Evolutionary conservation across 2,888 invertebrate genomes (phyloP).

Genomic region (Hirtodrosophila trivittata): DNA sequence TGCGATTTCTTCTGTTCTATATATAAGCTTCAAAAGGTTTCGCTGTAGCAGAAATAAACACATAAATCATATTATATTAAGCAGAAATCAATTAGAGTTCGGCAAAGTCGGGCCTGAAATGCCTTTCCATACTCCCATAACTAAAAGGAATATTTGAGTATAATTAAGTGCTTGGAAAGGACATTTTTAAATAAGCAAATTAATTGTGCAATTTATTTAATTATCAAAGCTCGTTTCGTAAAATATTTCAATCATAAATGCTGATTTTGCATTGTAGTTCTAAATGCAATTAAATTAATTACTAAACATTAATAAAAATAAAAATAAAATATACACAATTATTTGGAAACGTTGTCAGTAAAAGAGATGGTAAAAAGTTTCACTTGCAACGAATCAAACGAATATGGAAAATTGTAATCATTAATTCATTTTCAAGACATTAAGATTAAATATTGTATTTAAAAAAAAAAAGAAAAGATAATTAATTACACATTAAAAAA

Average conservation of each 20-base stretch:
- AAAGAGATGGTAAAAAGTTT: slow-evolving; percentile 37
- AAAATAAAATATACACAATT: slow-evolving; percentile 13
- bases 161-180: slow-evolving; percentile 14
- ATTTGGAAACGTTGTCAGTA: slow-evolving; percentile 16
- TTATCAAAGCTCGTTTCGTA: slow-evolving; percentile 37
- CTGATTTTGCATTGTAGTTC: slow-evolving; percentile 51
- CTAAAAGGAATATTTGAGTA: background rate
- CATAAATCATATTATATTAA: slow-evolving; percentile 33
- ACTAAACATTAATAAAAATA: slow-evolving; percentile 24
- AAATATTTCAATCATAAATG: slow-evolving; percentile 47
- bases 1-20: slow-evolving; percentile 36
- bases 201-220: slow-evolving; percentile 42
- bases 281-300: slow-evolving; percentile 52
- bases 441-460: slow-evolving; percentile 25
- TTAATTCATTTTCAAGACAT: slow-evolving; percentile 40
- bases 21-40: slow-evolving; percentile 80
- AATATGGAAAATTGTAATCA: slow-evolving; percentile 37
- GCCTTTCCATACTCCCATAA: slow-evolving; percentile 30
- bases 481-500: slow-evolving; percentile 12
- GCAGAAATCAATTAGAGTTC: slow-evolving; percentile 18
- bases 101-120: slow-evolving; percentile 23
- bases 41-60: slow-evolving; percentile 69
- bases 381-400: slow-evolving; percentile 62
- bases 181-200: slow-evolving; percentile 14
- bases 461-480: slow-evolving; percentile 17